These are phyloP conservation scores for Eilema caniola DNA, from an alignment of 2,888 invertebrate genomes.

Conservation along the genomic window DNA sequence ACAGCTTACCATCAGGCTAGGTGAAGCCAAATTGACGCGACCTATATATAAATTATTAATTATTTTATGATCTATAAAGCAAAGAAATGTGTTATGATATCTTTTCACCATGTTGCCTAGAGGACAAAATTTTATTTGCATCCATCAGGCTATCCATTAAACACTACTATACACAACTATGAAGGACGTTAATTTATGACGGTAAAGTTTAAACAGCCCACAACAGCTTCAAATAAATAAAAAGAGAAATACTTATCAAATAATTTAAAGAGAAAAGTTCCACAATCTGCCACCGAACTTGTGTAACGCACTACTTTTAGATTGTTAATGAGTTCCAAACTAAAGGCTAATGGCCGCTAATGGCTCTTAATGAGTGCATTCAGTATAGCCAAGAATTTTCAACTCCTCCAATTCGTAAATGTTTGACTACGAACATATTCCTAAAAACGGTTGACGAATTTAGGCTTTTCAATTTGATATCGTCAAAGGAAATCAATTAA, in stretches of 20 bases:
- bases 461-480: background rate
- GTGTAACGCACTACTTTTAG: slow-evolving; percentile 25
- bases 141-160: background rate
- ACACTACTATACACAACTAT: background rate
- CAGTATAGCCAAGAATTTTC: slow-evolving; percentile 4
- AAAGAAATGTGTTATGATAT: no score
- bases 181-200: no score
- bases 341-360: slow-evolving; percentile 37
- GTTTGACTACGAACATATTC: background rate
- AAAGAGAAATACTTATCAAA: slow-evolving; percentile 7
- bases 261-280: slow-evolving; percentile 19
- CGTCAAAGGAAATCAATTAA: background rate
- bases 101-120: no score
- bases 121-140: background rate
- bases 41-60: no score
- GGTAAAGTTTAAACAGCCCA: background rate
- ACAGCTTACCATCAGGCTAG: no score
- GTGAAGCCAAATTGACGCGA: no score
- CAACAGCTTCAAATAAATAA: slow-evolving; percentile 3
- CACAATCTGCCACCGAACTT: slow-evolving; percentile 17
- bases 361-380: slow-evolving; percentile 32
- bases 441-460: background rate
- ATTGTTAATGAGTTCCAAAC: slow-evolving; percentile 48
- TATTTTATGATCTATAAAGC: no score
- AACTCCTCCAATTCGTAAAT: background rate